Conservation (phyloP, 2,113 vertebrate genomes). For the Chaenocephalus aceratus region DNA sequence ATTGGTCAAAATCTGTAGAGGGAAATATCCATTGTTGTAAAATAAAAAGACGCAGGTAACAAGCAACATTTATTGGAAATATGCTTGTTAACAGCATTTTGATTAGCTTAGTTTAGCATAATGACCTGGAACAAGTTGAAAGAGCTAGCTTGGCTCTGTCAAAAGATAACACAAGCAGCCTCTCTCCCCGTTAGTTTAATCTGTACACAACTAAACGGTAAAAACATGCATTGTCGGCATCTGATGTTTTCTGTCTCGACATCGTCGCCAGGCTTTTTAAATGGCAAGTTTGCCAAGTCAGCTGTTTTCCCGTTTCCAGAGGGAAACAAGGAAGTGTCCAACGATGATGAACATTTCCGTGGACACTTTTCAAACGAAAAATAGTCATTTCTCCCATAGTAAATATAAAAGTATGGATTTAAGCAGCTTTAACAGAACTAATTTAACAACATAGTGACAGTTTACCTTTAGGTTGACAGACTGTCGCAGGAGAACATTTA, state of each 20-base stretch:
- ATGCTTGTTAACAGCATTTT: not conserved
- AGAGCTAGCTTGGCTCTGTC: not conserved
- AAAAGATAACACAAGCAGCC: too few relatives aligned
- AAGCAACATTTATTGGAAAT: not conserved
- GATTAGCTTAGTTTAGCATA: not conserved
- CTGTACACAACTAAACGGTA: not conserved
- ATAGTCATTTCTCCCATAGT: not conserved
- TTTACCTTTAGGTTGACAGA: not conserved
- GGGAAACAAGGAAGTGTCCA: not conserved
- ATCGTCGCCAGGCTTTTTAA: not conserved
- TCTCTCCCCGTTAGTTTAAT: too few relatives aligned
- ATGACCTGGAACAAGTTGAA: not conserved
- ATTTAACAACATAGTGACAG: not conserved
- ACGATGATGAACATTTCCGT: too few relatives aligned
- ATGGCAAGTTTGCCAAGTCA: not conserved
- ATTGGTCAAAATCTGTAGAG: constrained; percentile 92
- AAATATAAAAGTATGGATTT: not conserved
- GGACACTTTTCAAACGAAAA: not conserved
- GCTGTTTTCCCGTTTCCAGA: not conserved
- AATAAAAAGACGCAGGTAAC: too few relatives aligned
- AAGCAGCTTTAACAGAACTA: not conserved
- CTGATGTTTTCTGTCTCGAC: not conserved
- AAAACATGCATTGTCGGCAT: not conserved
- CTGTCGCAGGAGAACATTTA: too few relatives aligned
- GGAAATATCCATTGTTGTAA: not conserved